phyloP scores from a whole-genome alignment of 1,140 invertebrate genomes.

The Cheumatopsyche charites region DNA sequence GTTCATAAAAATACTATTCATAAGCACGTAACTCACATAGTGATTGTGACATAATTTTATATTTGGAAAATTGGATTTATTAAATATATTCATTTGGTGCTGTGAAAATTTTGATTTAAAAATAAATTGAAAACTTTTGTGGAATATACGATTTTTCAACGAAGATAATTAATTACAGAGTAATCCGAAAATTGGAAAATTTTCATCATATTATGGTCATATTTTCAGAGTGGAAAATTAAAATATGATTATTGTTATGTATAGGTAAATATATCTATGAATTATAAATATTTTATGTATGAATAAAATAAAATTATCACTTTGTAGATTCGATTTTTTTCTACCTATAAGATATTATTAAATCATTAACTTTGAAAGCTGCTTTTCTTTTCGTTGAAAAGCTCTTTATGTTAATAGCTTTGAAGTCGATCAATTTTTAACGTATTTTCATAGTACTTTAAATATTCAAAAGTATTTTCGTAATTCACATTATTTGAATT shows the following conservation, averaged over 20 bases:
- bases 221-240: no score
- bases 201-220: no score
- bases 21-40: no score
- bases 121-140: slow-evolving; percentile 22
- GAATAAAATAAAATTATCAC: no score
- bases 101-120: neutral
- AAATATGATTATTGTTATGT: neutral
- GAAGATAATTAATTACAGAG: slow-evolving; percentile 18
- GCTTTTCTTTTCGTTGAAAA: neutral
- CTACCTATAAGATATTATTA: neutral
- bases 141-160: neutral
- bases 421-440: neutral
- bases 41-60: no score
- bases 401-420: slow-evolving; percentile 8
- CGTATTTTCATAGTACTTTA: no score
- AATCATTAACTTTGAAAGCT: neutral
- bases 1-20: no score
- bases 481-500: no score
- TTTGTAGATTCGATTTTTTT: no score
- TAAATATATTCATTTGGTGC: slow-evolving; percentile 18
- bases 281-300: no score
- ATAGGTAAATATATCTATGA: neutral
- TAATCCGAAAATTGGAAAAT: neutral
- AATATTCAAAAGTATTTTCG: no score
- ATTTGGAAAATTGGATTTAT: neutral